Base-by-base conservation (phyloP, 2,797 vertebrate genomes). In the Lagodon rhomboides region DNA sequence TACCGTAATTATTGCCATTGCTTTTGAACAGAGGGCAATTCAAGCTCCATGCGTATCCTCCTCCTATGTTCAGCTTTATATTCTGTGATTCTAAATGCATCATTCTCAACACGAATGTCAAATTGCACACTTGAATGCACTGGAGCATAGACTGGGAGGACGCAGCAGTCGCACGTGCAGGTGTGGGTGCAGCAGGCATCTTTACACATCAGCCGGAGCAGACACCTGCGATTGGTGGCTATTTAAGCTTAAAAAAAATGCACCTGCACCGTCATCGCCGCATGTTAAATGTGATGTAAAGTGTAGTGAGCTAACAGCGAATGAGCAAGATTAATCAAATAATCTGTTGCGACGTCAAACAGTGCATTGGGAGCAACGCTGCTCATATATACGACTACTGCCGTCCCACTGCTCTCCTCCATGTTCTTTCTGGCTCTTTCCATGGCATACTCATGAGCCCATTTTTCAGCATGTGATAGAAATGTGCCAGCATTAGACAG, bases 401-500 rank as follows among this genome's bases (percentile, higher is more conserved):
- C 38, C 10, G 11, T 38, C 12, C 0, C 43, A 12, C 18, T 12
- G 3, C 47, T 5, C 62, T 60, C 49, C 43, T 51, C 15, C 9
- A 8, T 51, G 62, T 50, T 63, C 38, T 60, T 62, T 22, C 62
- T 60, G 15, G 53, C 59, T 82, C 49, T 75, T 67, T 89, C 71
- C 16, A 61, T 73, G 74, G 46, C 47, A 13, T n/a, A 34, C 68
- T 78, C 73, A 44, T 47, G 64, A 84, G 79, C 65, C 73, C 72
- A 70, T 87, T 87, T 91, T 84, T 55, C 79, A 79, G 75, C 61
- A 54, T 72, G 82, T 82, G 87, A 91, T 84, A 80, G 68, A 87
- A 85, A 83, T 75, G 68, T 85, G 86, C 68, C 84, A 90, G 38
- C 85, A 87, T 87, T 86, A 86, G 82, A 87, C 83, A 69, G 80